Evolutionary conservation across 2,113 vertebrate genomes (phyloP).

Genomic region (Spermophilus dauricus): DNA sequence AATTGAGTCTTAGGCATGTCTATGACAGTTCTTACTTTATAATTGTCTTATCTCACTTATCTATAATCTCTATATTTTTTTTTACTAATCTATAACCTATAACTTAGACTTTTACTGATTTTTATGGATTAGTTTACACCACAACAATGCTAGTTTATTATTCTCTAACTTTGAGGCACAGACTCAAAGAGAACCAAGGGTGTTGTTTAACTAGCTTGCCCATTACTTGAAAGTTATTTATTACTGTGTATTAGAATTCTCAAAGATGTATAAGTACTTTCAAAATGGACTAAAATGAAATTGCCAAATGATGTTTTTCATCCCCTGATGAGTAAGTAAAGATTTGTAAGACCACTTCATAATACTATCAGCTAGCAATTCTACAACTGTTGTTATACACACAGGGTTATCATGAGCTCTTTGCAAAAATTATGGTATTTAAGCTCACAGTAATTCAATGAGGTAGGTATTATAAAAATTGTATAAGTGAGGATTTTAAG

Average conservation of each 20-base stretch:
- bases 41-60: no score
- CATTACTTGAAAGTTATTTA: neutral
- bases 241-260: neutral
- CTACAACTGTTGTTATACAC: neutral
- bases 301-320: no score
- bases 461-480: neutral
- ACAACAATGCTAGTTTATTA: no score
- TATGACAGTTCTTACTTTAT: no score
- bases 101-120: no score
- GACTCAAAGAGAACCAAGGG: neutral
- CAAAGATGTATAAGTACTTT: conserved; percentile 11
- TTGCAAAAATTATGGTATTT: conserved; percentile 1
- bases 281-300: neutral
- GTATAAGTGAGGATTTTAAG: neutral
- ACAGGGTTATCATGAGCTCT: neutral
- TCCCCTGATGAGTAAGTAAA: no score
- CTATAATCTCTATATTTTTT: no score
- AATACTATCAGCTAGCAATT: neutral
- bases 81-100: no score
- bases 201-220: neutral
- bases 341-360: no score
- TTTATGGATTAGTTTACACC: no score
- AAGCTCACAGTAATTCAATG: neutral
- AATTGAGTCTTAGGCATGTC: no score
- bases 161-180: neutral